Evolutionary conservation across 1,140 invertebrate species (phyloP), one percentile per base, ranked within the genome.

Genomic region (Leguminivora glycinivorella): DNA sequence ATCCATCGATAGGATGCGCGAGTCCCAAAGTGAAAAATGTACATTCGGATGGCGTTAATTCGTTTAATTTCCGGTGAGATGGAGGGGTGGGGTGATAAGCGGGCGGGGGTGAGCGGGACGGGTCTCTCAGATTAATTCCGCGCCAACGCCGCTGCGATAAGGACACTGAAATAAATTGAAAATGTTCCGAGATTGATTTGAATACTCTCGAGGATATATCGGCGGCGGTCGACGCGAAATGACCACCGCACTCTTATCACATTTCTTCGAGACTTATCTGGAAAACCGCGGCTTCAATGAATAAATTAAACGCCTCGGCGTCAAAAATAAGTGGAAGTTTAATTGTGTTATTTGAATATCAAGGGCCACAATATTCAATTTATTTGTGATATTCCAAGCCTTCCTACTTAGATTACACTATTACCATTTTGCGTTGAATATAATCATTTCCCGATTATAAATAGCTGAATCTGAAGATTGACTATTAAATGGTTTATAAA

Each of bases 1-100:
- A 89, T 89, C 83, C 83, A 83, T 90, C 81, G 83, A 88, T 88
- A 85, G 85, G 80, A 87, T 77, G 82, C 85, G 85, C 81, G 83
- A 88, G 77, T 85, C 76, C 81, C 85, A 83, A 86, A 91, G 88
- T 91, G 88, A 91, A 91, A 91, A 91, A 91, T 91, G 88, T 91
- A 90, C 88, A 87, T 91, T 91, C 90, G 87, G 89, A 90, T 85
- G 85, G 86, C 87, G 86, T 90, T 91, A 91, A 91, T 91, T 91
- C 89, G 88, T 91, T 91, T 91, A 91, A 91, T 91, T 91, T 91
- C 89, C 89, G 89, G 89, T 84, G 85, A 85, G 86, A 83, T 78
- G 80, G 76, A 72, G 66, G 34, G 76, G 77, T 72, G 75, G 5
- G 56, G 31, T 26, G 66, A 38, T 66, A 31, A 38, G 68, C 67